These are phyloP conservation scores for Leptopilina clavipes DNA, from an alignment of 1,140 invertebrate species.

Conservation along the genomic window DNA sequence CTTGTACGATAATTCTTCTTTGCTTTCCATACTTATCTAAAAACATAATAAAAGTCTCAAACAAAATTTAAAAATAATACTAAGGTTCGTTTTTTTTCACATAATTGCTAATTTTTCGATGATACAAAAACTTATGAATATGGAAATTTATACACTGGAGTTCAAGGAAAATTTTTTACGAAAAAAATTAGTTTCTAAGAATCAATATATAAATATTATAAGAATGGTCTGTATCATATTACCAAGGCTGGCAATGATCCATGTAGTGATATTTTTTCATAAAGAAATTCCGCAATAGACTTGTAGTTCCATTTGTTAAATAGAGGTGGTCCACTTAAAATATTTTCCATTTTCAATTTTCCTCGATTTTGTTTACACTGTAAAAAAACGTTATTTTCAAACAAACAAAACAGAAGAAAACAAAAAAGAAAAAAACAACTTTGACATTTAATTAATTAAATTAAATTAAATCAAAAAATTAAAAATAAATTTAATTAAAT, in stretches of 20 bases:
- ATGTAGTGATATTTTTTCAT: neutral
- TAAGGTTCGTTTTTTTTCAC: no score
- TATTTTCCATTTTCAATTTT: neutral
- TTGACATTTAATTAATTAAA: no score
- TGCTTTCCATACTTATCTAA: constrained; percentile 74
- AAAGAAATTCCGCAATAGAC: neutral
- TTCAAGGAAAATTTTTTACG: constrained; percentile 17
- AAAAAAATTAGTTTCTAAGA: no score
- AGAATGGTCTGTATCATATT: no score
- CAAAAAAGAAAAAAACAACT: no score
- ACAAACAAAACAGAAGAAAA: no score
- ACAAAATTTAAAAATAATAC: neutral
- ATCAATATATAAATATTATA: no score
- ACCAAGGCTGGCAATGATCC: neutral
- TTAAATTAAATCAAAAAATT: no score
- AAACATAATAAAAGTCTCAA: constrained; percentile 45
- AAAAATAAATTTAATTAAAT: no score
- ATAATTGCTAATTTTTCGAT: no score
- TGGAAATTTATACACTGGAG: no score
- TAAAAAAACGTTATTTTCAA: neutral
- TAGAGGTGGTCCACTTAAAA: neutral
- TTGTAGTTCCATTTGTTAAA: neutral
- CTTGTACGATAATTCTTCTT: constrained; percentile 69
- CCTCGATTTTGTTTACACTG: neutral
- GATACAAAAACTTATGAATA: no score